Base-by-base conservation (phyloP, 2,113 vertebrate species). In the Dryoscopus gambensis region DNA sequence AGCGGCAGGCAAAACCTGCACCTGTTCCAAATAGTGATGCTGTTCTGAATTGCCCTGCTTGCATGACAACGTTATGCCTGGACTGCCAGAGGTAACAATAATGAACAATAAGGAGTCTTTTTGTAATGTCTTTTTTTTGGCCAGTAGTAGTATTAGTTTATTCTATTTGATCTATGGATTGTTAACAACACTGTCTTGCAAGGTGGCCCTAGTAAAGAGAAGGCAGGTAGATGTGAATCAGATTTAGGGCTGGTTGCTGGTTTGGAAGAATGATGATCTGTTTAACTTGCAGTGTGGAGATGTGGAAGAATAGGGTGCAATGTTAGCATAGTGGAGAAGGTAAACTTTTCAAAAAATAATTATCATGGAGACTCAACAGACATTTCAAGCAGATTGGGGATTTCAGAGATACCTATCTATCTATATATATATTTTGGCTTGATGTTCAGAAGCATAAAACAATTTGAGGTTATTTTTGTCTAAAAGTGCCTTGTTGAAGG, bases 11-110 rank as follows among this genome's bases (percentile, higher is more conserved):
- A 53, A 95, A 88, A 68, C 82, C 83, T 75, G 76, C 84, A 50
- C 91, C 96, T 55, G 97, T 98, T 70, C 98, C 98, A 31, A 98
- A 94, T 44, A 99, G 99, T 19, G 99, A 99, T 64, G 99, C 99
- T 46, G 96, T 99, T 57, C 97, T 99, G 84, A 99, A 99, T 96
- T 99, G 99, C 84, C 99, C 99, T 25, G 98, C 99, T 49, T 99
- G 99, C 95, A 99, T 99, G 99, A 99, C 98, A 7, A 99, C 99
- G 0, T 97, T 99, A 19, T 99, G 99, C 87, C 97, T 99, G 89
- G 99, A 99, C 95, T 99, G 99, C 85, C 99, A 99, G 95, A 99
- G 99, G 99, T 99, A 98, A 97, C 5, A 60, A 19, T 40, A 35
- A 27, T 67, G 44, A 91, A 64, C 21, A 44, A 7, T 37, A 69